Percentiles rank a stretch among this genome's conserved stretches.
These are phyloP conservation scores for Notamacropus eugenii DNA, from an alignment of 2,797 vertebrate genomes.

Conservation along the genomic window DNA sequence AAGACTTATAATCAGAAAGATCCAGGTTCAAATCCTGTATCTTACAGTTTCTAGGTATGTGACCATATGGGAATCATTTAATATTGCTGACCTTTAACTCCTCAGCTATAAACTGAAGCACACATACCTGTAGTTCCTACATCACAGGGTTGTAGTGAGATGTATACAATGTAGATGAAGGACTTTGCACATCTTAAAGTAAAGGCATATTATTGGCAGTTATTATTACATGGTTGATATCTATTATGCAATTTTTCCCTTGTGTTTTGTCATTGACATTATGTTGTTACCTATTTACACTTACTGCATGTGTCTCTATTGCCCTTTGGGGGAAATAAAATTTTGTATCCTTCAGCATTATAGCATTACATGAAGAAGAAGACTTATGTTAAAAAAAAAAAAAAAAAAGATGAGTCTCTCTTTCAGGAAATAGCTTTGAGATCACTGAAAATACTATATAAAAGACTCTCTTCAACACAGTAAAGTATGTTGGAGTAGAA, in stretches of 20 bases:
- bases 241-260: background rate
- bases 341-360: background rate
- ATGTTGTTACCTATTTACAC: background rate
- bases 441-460: background rate
- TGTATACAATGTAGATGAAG: background rate
- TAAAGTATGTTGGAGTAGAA: background rate
- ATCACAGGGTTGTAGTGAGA: background rate
- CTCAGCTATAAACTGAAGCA: background rate
- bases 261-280: background rate
- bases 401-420: background rate
- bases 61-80: background rate
- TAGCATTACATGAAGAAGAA: background rate
- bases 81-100: background rate
- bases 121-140: background rate
- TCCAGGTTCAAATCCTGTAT: background rate
- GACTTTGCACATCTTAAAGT: background rate
- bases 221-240: background rate
- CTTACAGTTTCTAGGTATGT: background rate
- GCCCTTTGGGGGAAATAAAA: background rate
- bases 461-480: background rate
- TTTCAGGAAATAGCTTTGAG: background rate
- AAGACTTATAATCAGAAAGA: background rate
- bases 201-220: background rate
- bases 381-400: background rate
- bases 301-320: background rate